Evolutionary conservation across 1,140 invertebrate genomes (phyloP).

Genomic region (Drosophila aff.): DNA sequence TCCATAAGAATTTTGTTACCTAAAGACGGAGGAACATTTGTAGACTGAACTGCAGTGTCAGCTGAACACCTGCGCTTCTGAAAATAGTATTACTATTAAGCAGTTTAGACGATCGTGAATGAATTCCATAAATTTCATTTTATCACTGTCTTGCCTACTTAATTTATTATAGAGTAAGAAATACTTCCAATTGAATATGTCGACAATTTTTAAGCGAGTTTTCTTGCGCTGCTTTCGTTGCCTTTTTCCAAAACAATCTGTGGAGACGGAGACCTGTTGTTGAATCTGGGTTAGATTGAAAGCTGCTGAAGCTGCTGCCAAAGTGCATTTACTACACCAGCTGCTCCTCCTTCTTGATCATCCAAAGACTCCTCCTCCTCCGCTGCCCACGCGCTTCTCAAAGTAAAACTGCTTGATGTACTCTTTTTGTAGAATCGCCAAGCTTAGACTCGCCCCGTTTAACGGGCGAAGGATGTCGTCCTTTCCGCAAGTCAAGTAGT

Average conservation of each 20-base stretch:
- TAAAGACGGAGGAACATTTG: not conserved
- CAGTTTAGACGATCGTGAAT: not conserved
- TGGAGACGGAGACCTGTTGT: not conserved
- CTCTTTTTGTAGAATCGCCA: constrained; percentile 69
- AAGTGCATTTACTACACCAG: not conserved
- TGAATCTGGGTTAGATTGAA: not conserved
- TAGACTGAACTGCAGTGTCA: constrained; percentile 46
- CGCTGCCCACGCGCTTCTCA: constrained; percentile 74
- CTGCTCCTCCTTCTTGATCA: constrained; percentile 51
- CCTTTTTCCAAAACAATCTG: not conserved
- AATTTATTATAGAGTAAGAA: not conserved
- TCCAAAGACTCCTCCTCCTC: constrained; percentile 48
- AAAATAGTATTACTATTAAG: not conserved
- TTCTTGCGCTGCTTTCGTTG: constrained; percentile 28
- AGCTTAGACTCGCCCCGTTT: constrained; percentile 20
- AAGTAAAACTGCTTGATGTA: constrained; percentile 77
- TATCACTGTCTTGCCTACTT: not conserved
- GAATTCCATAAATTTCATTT: constrained; percentile 25
- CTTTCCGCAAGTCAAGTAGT: constrained; percentile 9
- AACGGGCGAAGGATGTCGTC: not conserved
- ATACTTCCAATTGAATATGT: not conserved
- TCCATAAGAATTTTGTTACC: not conserved
- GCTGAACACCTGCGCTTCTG: constrained; percentile 33
- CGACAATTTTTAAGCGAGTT: constrained; percentile 24
- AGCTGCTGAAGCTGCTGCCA: not conserved